Evolutionary conservation across 1,140 invertebrate species (phyloP), one percentile per base, ranked within the genome.

Genomic region (Drosophila ercepeae): DNA sequence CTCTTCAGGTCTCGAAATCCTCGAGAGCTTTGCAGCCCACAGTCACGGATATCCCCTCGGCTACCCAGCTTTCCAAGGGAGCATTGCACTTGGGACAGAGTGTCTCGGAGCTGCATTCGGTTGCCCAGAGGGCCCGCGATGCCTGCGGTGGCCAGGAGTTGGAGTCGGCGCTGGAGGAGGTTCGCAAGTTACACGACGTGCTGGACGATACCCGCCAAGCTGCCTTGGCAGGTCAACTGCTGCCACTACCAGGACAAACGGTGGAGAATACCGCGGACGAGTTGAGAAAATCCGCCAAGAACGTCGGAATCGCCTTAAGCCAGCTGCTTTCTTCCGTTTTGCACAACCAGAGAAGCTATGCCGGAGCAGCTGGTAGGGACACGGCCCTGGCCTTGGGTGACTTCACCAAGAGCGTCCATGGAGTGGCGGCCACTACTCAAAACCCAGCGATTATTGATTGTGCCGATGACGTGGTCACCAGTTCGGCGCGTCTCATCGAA

Each of bases 131-230:
- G 21, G 96, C 97, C 0, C 95, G 97, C 72, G 96, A 98, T 86
- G 96, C 96, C 1, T 98, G 97, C 90, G 96, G 96, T 67, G 96
- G 96, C n/a, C 92, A 97, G 61, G 97, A 98, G 84, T 91, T 96
- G 42, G 95, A 97, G 72, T 95, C 96, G 0, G 97, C 97, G 0
- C 92, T 97, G 14, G 96, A 98, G 68, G 92, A 97, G 14, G 95
- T 99, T 23, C 92, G 94, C 3, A 94, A 94, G 44, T 92, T 99
- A 21, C 95, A 97, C 84, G 94, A 94, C 36, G 97, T 99, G 82
- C 91, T 99, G 0, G 92, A 95, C 8, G 96, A 97, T 74, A 95
- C 97, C 59, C 94, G 95, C 58, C 93, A 94, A 64, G 95, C 96
- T 0, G 95, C 96, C 0, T 91, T 95, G 4, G 93, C 93, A 0